phyloP scores from a whole-genome alignment of 2,797 vertebrate species.

The Etheostoma nigrum region DNA sequence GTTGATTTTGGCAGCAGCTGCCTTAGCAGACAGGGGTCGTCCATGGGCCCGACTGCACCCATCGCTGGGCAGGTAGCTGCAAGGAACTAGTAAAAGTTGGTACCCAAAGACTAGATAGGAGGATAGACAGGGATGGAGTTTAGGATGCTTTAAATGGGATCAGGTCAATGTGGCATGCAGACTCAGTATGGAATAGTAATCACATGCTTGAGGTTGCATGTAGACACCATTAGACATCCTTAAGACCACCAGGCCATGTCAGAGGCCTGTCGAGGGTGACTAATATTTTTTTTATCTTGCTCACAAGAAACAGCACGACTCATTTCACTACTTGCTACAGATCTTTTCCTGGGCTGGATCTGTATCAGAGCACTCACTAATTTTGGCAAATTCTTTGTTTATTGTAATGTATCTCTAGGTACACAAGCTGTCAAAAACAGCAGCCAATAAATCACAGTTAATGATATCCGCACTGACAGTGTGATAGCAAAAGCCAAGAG shows the following conservation, averaged over 20 bases:
- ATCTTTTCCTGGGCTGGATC: conserved; percentile 14
- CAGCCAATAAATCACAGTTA: conserved; percentile 48
- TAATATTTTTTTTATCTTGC: background rate
- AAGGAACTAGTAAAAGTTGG: conserved; percentile 18
- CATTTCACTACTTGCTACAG: background rate
- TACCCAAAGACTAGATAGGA: background rate
- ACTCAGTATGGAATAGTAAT: background rate
- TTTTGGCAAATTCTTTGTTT: conserved; percentile 19
- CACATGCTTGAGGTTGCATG: background rate
- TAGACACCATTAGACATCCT: background rate
- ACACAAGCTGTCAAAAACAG: conserved; percentile 53
- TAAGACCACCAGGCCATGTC: background rate
- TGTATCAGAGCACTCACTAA: conserved; percentile 1
- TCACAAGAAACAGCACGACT: background rate
- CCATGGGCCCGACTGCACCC: conserved; percentile 11
- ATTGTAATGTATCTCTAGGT: conserved; percentile 33
- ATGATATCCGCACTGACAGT: conserved; percentile 41
- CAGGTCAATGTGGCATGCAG: background rate
- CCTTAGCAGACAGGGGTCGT: conserved; percentile 16
- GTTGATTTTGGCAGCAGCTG: conserved; percentile 68
- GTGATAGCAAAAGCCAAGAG: conserved; percentile 29
- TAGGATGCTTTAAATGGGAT: conserved; percentile 2
- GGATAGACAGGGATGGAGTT: background rate
- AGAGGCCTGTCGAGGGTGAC: background rate
- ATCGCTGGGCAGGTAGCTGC: conserved; percentile 43